Evolutionary conservation across 2,888 invertebrate genomes (phyloP).

Genomic region (Syrphus vitripennis): DNA sequence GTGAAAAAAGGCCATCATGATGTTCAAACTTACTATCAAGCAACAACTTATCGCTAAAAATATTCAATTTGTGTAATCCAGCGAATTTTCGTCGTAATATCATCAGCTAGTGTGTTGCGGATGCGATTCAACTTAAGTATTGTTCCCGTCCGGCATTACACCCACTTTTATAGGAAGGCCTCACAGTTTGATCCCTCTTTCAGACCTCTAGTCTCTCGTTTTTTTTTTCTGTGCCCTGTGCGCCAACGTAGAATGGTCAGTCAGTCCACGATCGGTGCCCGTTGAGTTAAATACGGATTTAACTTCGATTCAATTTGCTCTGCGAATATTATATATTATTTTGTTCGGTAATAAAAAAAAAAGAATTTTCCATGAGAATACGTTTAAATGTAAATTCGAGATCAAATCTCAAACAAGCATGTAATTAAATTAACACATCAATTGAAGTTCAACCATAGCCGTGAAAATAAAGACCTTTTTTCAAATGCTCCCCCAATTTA

Average conservation of each 20-base stretch:
- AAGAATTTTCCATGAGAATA: background rate
- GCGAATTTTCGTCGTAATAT: background rate
- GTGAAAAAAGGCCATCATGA: background rate
- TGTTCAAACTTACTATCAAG: background rate
- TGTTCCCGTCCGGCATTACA: constrained; percentile 1
- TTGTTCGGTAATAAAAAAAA: background rate
- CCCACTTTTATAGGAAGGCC: background rate
- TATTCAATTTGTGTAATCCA: constrained; percentile 1
- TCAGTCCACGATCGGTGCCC: constrained; percentile 57
- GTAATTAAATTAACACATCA: background rate
- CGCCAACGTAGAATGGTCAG: constrained; percentile 23
- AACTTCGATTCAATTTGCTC: background rate
- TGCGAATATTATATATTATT: background rate
- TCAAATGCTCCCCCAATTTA: background rate
- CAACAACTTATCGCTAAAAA: constrained; percentile 1
- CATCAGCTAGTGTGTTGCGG: background rate
- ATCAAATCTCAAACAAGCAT: constrained; percentile 19
- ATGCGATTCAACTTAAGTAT: background rate
- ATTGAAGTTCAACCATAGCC: constrained; percentile 10
- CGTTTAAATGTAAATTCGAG: background rate
- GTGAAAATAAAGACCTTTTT: background rate
- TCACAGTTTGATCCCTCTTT: background rate
- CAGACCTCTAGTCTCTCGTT: constrained; percentile 20
- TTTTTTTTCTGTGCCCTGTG: background rate
- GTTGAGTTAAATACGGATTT: constrained; percentile 30